Evolutionary conservation across 2,797 vertebrate species (phyloP).

Genomic region (Xyrichtys novacula): DNA sequence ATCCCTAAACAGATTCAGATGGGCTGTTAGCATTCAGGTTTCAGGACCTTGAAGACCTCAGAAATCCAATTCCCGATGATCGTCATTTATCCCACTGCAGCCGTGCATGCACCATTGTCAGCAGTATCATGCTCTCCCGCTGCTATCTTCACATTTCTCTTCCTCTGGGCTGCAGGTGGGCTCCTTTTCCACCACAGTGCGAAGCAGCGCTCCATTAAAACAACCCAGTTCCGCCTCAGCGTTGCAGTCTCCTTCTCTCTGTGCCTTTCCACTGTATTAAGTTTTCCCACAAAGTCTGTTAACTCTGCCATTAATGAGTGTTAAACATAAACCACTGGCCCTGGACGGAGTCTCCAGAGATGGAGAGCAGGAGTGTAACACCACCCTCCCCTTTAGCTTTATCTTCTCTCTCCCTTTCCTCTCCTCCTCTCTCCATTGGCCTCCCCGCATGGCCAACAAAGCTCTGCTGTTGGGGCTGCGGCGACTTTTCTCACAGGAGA

Average conservation of each 20-base stretch:
- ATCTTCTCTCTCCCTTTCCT: conserved; percentile 5
- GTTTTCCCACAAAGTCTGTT: conserved; percentile 60
- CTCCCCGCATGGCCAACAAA: conserved; percentile 56
- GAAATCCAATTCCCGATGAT: conserved; percentile 7
- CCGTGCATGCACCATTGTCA: conserved; percentile 1
- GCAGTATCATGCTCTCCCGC: neutral
- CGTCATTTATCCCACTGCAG: conserved; percentile 4
- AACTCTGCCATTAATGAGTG: conserved; percentile 56
- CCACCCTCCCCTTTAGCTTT: conserved; percentile 5
- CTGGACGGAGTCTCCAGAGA: conserved; percentile 48
- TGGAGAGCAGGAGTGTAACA: conserved; percentile 32
- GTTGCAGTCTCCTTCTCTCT: conserved; percentile 36
- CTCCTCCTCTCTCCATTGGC: conserved; percentile 17
- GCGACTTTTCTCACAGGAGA: conserved; percentile 67
- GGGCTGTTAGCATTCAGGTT: neutral
- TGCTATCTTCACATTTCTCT: conserved; percentile 8
- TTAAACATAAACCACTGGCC: conserved; percentile 52
- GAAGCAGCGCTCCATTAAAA: conserved; percentile 34
- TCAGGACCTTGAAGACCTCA: neutral
- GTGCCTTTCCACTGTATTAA: conserved; percentile 48
- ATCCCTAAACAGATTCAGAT: too few relatives aligned
- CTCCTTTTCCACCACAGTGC: conserved; percentile 24
- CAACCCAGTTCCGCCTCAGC: conserved; percentile 41
- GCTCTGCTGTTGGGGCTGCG: conserved; percentile 45
- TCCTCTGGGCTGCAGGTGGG: conserved; percentile 34